Percentiles rank a stretch among this genome's conserved stretches.
Conservation (phyloP, 2,113 vertebrate species). For the Nothobranchius kuhntae region DNA sequence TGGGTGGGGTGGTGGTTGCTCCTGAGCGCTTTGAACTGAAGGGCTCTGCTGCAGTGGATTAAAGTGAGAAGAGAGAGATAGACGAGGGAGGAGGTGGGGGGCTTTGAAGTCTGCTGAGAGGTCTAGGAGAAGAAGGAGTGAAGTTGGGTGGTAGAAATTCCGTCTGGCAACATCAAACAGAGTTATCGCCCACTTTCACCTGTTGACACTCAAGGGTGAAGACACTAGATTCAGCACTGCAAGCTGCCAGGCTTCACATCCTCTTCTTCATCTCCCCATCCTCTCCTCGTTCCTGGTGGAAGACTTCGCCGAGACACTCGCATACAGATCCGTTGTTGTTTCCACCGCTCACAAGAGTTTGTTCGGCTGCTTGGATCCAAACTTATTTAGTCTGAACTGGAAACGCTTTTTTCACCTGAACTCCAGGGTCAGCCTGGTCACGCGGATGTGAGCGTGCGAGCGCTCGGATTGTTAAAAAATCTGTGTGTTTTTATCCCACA, state of each 20-base stretch:
- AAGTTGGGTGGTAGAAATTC: conserved; percentile 91
- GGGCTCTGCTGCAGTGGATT: conserved; percentile 94
- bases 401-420: conserved; percentile 52
- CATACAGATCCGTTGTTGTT: conserved; percentile 33
- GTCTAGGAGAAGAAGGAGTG: conserved; percentile 81
- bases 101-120: conserved; percentile 97
- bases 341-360: conserved; percentile 11
- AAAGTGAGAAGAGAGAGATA: conserved; percentile 87
- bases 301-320: background rate
- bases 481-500: conserved; percentile 3
- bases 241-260: conserved; percentile 31
- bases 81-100: conserved; percentile 72
- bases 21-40: conserved; percentile 97
- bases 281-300: conserved; percentile 7
- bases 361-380: conserved; percentile 17
- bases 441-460: background rate
- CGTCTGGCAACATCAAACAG: conserved; percentile 92
- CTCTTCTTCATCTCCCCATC: conserved; percentile 20
- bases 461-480: conserved; percentile 29
- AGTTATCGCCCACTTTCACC: conserved; percentile 86
- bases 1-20: conserved; percentile 76
- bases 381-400: conserved; percentile 36
- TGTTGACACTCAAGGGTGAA: conserved; percentile 82
- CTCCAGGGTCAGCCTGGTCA: conserved; percentile 34
- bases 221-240: conserved; percentile 64